Evolutionary conservation across 2,888 invertebrate genomes (phyloP).

Genomic region (Candidula unifasciata): DNA sequence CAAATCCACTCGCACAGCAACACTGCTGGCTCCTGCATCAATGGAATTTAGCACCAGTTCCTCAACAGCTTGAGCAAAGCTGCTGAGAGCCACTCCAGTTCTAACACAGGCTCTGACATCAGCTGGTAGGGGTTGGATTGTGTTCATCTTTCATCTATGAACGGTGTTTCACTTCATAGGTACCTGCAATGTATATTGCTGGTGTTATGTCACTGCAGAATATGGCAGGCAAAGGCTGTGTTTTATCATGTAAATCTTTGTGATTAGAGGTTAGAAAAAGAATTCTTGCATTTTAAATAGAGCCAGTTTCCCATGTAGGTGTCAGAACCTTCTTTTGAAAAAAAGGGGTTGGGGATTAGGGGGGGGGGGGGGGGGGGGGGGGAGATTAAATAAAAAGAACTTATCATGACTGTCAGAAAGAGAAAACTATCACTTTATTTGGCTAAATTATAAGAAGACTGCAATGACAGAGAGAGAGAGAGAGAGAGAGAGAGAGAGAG

Average conservation of each 20-base stretch:
- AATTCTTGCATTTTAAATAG: too few relatives aligned
- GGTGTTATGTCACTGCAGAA: not conserved
- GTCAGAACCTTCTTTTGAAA: too few relatives aligned
- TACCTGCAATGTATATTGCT: not conserved
- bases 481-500: slow-evolving; percentile 25
- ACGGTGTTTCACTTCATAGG: not conserved
- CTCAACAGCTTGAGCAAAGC: slow-evolving; percentile 82
- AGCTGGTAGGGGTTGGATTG: slow-evolving; percentile 35
- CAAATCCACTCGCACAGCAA: slow-evolving; percentile 85
- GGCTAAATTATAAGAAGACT: not conserved
- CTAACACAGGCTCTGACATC: slow-evolving; percentile 61
- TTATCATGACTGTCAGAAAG: not conserved
- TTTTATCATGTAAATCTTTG: too few relatives aligned
- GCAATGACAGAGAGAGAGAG: not conserved
- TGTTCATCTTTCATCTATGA: not conserved
- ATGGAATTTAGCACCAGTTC: slow-evolving; percentile 85
- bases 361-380: too few relatives aligned
- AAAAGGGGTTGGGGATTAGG: too few relatives aligned
- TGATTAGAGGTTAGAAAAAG: too few relatives aligned
- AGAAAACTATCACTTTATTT: not conserved
- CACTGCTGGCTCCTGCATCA: slow-evolving; percentile 84
- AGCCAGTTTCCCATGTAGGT: too few relatives aligned
- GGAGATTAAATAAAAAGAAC: not conserved
- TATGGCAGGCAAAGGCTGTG: too few relatives aligned
- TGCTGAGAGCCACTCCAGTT: slow-evolving; percentile 82